Evolutionary conservation across 92 coral and sea anemone species (phyloP), one percentile per base, ranked within the genome.

Genomic region (Ricordea florida): DNA sequence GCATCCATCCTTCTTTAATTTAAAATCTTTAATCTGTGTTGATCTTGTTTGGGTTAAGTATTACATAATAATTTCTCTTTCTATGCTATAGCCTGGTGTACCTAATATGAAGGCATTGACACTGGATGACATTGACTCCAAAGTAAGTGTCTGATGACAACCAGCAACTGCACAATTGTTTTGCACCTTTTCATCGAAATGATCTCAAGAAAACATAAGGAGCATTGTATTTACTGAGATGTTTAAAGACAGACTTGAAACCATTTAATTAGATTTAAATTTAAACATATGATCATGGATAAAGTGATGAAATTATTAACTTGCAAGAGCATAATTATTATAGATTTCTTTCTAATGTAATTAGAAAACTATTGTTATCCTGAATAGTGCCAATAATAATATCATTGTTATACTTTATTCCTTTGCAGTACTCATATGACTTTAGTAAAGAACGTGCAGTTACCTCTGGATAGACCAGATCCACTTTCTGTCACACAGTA

Each of bases 81-180:
- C 32, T 26, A n/a, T 64, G 2, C 44, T 44, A 21, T 70, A 89
- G 94, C 67, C 77, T 5, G 68, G 75, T 22, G 67, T 85, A 45
- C 78, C 91, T 26, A 81, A 67, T 51, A 40, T 89, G 30, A 81
- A 89, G 47, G 85, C 43, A 56, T 55, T 89, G 57, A 85, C 94
- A 33, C 55, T 74, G 15, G 78, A 44, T 9, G 94, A 89, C 74
- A 85, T 89, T 46, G 40, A 74, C 15, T 45, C 84, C 44, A 85
- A 89, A 74, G 94, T 89, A 64, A 76, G 77, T 47, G 44, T 28
- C 24, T 20, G 13, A 52, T 25, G 14, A 52, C 60, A 25, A 52
- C 27, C 34, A 14, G 50, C 14, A 14, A 52, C 15, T 52, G 13
- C 60, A 22, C 20, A 5, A 6, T 16, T 59, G 18, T 16, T 3